Conservation (phyloP, 2,113 vertebrate genomes). For the Anguilla rostrata region DNA sequence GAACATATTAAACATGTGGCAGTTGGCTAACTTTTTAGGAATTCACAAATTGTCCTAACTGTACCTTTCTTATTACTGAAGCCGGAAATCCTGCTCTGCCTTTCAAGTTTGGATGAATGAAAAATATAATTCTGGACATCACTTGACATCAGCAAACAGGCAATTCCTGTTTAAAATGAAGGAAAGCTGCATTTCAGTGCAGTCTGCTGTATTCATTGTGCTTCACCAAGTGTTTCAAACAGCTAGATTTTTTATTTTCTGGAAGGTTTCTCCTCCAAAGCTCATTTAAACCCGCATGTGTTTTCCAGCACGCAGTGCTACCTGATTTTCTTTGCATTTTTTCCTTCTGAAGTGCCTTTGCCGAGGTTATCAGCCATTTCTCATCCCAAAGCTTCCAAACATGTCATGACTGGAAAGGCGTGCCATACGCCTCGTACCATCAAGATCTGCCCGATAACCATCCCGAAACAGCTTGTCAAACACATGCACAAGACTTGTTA, state of each 20-base stretch:
- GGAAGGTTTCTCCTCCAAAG: background rate
- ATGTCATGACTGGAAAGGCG: slow-evolving; percentile 47
- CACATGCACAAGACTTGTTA: slow-evolving; percentile 46
- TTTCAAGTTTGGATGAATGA: background rate
- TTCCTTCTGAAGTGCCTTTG: slow-evolving; percentile 15
- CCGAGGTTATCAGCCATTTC: slow-evolving; percentile 34
- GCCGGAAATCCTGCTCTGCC: background rate
- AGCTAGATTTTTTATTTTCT: background rate
- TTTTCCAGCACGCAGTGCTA: background rate
- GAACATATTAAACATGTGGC: slow-evolving; percentile 20
- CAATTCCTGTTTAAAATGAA: background rate
- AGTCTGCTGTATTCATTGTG: background rate
- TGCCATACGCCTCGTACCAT: slow-evolving; percentile 48
- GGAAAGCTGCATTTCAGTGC: background rate
- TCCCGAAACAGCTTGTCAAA: slow-evolving; percentile 53
- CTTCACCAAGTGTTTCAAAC: background rate
- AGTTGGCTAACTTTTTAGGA: background rate
- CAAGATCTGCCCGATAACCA: slow-evolving; percentile 41
- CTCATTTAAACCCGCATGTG: background rate
- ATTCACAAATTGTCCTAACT: background rate
- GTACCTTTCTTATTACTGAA: background rate
- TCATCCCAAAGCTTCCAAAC: slow-evolving; percentile 42
- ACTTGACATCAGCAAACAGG: background rate
- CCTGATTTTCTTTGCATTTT: background rate
- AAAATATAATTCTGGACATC: background rate